Base-by-base conservation (phyloP, 1,140 invertebrate genomes). In the Lucilia cuprina region DNA sequence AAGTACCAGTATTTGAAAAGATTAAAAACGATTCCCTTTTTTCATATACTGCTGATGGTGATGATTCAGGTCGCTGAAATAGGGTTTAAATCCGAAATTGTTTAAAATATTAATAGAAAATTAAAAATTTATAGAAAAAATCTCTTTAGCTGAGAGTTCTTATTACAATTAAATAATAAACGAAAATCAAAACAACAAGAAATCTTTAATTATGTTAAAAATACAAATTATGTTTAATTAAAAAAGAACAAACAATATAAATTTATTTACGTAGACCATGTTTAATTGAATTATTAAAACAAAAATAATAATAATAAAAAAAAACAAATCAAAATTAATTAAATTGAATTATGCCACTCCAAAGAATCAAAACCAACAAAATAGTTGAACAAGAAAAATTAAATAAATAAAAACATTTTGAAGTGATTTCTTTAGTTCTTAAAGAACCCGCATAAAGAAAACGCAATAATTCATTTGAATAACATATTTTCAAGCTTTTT, bases 271-370 rank as follows among this genome's bases (percentile, higher is more conserved):
- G 41, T 55, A 4, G 50, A 1, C n/a, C 19, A 25, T 70, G 8
- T 21, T 70, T 8, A 65, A 65, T 65, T 14, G 17, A 65, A 65
- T 14, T 65, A 65, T 65, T 65, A 70, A 70, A 19, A 60, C 17
- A 12, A 12, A 13, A 60, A 70, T 70, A 10, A 21, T 19, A 70
- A 70, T 2, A 70, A 17, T 2, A 19, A 70, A 17, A 70, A 19
- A 21, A 19, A 7, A 19, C 41, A 41, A 41, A 41, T 55, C 10
- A 55, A 55, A 12, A 55, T 78, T 75, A 34, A 34, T 49, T 80
- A 17, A 80, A 80, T 80, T 80, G 77, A 80, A 80, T 80, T 80
- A 80, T 30, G 30, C 10, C 77, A 80, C 77, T 80, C 41, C 12
- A 21, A 80, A 19, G 21, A 80, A 80, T 80, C 41, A 80, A 80